These are phyloP conservation scores for Sturnus vulgaris DNA, from an alignment of 2,113 vertebrate species.

Conservation along the genomic window DNA sequence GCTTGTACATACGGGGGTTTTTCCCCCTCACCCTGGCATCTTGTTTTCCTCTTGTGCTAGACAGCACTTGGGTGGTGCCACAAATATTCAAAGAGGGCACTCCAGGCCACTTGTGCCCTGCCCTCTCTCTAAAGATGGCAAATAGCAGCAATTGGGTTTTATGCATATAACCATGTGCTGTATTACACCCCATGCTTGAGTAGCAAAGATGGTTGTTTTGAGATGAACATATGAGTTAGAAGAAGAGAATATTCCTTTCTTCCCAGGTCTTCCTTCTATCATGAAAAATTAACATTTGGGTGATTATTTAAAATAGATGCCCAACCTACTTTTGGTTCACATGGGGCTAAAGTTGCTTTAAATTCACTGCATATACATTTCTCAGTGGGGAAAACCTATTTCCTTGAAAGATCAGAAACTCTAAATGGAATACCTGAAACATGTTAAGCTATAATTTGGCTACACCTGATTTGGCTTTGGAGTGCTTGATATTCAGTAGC, in stretches of 20 bases:
- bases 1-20: not conserved
- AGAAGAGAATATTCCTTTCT: not conserved
- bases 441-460: constrained; percentile 16
- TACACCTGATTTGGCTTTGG: not conserved
- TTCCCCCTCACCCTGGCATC: not conserved
- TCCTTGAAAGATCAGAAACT: constrained; percentile 30
- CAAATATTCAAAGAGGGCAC: not conserved
- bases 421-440: constrained; percentile 47
- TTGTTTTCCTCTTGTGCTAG: not conserved
- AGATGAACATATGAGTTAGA: not conserved
- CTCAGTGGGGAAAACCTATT: constrained; percentile 56
- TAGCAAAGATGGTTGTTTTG: not conserved
- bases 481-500: not conserved
- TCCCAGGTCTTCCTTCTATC: not conserved
- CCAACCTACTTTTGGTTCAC: constrained; percentile 57
- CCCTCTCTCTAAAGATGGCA: not conserved
- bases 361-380: constrained; percentile 36
- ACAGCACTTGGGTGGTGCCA: not conserved
- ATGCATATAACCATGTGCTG: not conserved
- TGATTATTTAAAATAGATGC: constrained; percentile 61
- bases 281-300: constrained; percentile 39
- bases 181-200: not conserved
- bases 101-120: not conserved
- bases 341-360: constrained; percentile 23
- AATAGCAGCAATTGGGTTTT: not conserved